Conservation (phyloP, 2,797 vertebrate species). For the Spatula versicolor region DNA sequence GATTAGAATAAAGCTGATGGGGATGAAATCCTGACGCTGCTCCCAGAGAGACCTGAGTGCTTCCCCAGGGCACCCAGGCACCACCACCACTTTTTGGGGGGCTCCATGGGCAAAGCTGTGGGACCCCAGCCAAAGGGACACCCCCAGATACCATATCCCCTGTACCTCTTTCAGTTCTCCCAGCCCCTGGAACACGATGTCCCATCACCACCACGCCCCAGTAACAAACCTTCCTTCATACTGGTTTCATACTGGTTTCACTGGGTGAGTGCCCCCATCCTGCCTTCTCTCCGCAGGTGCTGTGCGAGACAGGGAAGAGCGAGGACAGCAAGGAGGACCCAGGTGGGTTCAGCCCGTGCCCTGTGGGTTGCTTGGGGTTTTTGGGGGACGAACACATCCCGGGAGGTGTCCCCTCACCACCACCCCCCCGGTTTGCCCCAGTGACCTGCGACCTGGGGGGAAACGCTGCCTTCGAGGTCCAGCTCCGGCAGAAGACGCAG, state of each 20-base stretch:
- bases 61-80: background rate
- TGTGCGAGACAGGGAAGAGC: background rate
- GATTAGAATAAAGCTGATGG: background rate
- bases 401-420: rapidly evolving
- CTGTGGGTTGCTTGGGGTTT: background rate
- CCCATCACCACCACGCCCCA: background rate
- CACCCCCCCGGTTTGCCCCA: background rate
- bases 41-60: background rate
- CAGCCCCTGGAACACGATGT: background rate
- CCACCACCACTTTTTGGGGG: background rate
- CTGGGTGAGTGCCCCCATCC: background rate
- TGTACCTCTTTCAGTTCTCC: rapidly evolving
- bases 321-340: background rate
- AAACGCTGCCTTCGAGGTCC: constrained; percentile 31
- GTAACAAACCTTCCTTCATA: background rate
- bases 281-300: constrained; percentile 33
- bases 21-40: background rate
- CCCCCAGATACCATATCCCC: no score
- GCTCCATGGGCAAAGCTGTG: rapidly evolving
- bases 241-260: background rate
- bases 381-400: background rate
- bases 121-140: rapidly evolving
- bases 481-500: constrained; percentile 56
- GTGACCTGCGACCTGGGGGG: constrained; percentile 63
- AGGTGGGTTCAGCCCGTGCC: background rate